These are phyloP conservation scores for Cassiopea andromeda DNA, from an alignment of 30 jellyfish, hydroid and myxozoan genomes.

Conservation along the genomic window DNA sequence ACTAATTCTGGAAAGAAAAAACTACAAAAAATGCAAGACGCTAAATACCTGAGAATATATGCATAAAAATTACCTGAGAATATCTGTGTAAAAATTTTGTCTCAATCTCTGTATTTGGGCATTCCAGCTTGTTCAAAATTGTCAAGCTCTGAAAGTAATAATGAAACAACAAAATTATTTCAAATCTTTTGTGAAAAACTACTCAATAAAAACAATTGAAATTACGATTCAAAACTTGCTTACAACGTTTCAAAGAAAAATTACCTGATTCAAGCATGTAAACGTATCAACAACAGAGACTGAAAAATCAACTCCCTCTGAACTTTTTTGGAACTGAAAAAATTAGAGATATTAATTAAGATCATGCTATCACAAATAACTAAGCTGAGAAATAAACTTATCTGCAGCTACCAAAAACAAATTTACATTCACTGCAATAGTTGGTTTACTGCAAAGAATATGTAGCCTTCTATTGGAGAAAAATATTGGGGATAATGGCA, in stretches of 20 bases:
- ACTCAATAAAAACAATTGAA: not conserved
- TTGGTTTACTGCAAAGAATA: no score
- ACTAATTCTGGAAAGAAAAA: not conserved
- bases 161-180: not conserved
- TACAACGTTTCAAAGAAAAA: not conserved
- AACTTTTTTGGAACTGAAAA: conserved; percentile 90
- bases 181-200: no score
- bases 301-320: conserved; percentile 90
- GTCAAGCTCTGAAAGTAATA: conserved; percentile 76
- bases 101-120: conserved; percentile 81
- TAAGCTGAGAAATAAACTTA: no score
- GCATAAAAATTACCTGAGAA: no score
- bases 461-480: no score
- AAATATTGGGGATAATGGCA: no score
- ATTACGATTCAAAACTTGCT: not conserved
- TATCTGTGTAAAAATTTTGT: conserved; percentile 81
- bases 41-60: no score
- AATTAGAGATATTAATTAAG: not conserved
- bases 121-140: conserved; percentile 84
- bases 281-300: conserved; percentile 95
- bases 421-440: no score
- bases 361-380: no score
- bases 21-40: no score
- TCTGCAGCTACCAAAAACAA: no score
- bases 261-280: conserved; percentile 87